Conservation (phyloP, 2,113 vertebrate species). For the Sterrhoptilus dennistouni region DNA sequence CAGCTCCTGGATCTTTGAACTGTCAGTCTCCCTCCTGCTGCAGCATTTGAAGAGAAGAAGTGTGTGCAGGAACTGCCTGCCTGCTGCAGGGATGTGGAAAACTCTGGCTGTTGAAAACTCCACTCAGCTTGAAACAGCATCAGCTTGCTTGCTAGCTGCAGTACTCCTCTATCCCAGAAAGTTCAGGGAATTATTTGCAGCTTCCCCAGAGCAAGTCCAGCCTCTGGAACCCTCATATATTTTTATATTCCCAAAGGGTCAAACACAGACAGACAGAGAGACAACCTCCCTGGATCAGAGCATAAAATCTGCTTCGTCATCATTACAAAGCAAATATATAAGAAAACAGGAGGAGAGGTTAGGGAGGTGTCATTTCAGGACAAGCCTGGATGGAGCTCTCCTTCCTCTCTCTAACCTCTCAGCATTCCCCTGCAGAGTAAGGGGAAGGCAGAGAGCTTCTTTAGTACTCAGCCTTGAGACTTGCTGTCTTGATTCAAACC, state of each 20-base stretch:
- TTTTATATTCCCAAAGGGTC: background rate
- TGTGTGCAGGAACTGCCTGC: background rate
- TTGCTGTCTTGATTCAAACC: slow-evolving; percentile 39
- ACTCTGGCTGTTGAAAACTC: background rate
- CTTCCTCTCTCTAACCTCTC: slow-evolving; percentile 12
- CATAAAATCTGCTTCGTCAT: slow-evolving; percentile 15
- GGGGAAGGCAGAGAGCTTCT: slow-evolving; percentile 41
- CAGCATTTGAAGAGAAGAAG: background rate
- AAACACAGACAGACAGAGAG: background rate
- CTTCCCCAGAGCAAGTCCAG: background rate
- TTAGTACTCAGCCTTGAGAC: slow-evolving; percentile 36
- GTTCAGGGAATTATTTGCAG: background rate
- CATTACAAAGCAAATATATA: background rate
- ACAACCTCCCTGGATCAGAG: background rate
- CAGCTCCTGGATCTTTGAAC: background rate
- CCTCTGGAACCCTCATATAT: background rate
- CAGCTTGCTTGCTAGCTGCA: background rate
- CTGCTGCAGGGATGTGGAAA: background rate
- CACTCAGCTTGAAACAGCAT: background rate
- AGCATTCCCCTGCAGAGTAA: slow-evolving; percentile 30
- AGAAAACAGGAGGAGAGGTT: background rate
- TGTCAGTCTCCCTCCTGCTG: background rate
- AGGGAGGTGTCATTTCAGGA: slow-evolving; percentile 14
- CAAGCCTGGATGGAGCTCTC: background rate
- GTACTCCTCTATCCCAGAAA: background rate